Evolutionary conservation across 1,140 invertebrate species (phyloP).

Genomic region (Bombus impatiens): DNA sequence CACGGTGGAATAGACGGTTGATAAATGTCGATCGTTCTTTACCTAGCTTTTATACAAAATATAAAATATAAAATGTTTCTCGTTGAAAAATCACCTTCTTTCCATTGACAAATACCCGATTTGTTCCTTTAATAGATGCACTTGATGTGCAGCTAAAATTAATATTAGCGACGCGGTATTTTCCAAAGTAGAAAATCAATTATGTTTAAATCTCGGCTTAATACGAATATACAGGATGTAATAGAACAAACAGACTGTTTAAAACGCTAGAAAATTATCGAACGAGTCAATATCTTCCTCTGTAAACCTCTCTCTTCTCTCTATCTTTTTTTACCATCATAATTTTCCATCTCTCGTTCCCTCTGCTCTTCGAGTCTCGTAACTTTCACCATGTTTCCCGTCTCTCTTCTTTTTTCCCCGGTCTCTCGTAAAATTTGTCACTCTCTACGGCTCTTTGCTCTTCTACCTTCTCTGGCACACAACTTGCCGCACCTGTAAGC

Average conservation of each 20-base stretch:
- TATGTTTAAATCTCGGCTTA: background rate
- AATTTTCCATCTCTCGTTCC: background rate
- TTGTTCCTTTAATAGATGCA: too few relatives aligned
- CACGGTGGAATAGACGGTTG: too few relatives aligned
- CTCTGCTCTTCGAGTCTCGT: background rate
- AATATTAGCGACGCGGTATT: too few relatives aligned
- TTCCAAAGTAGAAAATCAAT: background rate
- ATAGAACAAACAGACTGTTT: background rate
- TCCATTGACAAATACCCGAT: too few relatives aligned
- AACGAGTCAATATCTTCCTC: background rate
- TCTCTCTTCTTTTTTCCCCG: slow-evolving; percentile 13
- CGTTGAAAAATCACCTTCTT: too few relatives aligned
- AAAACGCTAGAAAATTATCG: background rate
- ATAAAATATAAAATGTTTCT: too few relatives aligned
- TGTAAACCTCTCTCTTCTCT: background rate
- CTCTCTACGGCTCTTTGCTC: background rate
- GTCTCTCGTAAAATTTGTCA: background rate
- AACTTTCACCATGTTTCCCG: background rate
- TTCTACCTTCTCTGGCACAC: too few relatives aligned
- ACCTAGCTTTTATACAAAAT: too few relatives aligned
- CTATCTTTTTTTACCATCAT: background rate
- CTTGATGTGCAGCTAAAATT: too few relatives aligned
- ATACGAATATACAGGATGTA: background rate
- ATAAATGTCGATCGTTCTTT: too few relatives aligned
- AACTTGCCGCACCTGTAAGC: background rate